These are phyloP conservation scores for Arbacia lixula DNA, from an alignment of 53 echinoderm and acorn worm species.

Conservation along the genomic window DNA sequence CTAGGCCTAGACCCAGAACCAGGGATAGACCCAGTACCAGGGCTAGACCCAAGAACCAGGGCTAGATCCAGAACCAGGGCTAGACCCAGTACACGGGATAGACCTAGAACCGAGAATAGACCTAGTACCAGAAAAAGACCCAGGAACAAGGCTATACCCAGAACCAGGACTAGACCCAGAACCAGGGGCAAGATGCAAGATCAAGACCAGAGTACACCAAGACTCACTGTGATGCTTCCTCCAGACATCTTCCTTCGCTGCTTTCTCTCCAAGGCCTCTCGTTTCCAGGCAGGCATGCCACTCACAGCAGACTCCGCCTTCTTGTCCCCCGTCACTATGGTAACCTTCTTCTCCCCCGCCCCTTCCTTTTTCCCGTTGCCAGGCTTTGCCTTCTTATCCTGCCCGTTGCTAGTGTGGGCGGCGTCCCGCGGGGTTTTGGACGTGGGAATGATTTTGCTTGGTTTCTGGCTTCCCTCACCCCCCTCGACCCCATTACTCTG, in stretches of 20 bases:
- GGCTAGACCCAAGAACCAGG: no score
- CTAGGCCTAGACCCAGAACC: no score
- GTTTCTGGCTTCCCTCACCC: constrained; percentile 15
- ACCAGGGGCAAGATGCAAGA: not conserved
- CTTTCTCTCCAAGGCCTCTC: constrained; percentile 35
- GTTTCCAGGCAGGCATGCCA: constrained; percentile 35
- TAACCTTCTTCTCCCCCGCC: constrained; percentile 8
- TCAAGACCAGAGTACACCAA: not conserved
- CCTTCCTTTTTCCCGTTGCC: no score
- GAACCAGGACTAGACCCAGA: not conserved
- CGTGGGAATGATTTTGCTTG: not conserved
- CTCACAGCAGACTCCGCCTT: constrained; percentile 10
- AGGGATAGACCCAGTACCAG: no score
- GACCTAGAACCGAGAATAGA: no score
- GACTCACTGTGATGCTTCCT: constrained; percentile 24
- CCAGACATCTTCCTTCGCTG: constrained; percentile 46
- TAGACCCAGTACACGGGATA: not conserved
- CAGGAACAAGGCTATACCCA: no score
- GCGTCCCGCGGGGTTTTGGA: no score
- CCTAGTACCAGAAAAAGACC: no score
- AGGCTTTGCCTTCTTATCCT: constrained; percentile 22
- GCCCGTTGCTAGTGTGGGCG: not conserved
- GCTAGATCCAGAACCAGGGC: no score
- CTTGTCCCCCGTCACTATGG: constrained; percentile 28
- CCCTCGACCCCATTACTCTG: not conserved